phyloP scores from a whole-genome alignment of 2,113 vertebrate species.

The Calidris pygmaea region DNA sequence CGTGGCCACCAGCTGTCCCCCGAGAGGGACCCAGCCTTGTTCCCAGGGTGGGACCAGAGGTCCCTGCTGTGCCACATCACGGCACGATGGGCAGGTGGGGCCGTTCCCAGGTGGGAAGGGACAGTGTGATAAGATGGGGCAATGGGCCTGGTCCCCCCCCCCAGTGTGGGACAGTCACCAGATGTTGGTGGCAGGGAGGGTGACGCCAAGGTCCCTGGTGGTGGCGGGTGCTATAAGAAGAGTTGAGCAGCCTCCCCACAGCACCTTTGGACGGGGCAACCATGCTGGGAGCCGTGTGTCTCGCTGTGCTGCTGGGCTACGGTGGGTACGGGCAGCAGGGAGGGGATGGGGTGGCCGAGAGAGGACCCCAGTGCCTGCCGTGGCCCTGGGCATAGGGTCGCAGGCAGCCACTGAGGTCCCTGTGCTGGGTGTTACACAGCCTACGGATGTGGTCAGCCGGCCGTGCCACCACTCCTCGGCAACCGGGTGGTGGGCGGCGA shows the following conservation, averaged over 20 bases:
- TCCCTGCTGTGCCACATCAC: neutral
- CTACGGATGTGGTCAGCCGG: slow-evolving; percentile 85
- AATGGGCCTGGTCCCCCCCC: rapidly evolving
- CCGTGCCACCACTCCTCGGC: slow-evolving; percentile 61
- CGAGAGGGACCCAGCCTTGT: too few relatives aligned
- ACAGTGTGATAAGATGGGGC: neutral
- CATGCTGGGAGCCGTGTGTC: slow-evolving; percentile 54
- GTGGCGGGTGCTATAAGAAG: neutral
- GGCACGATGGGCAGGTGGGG: neutral
- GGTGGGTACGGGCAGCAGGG: neutral
- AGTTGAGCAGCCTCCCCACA: rapidly evolving
- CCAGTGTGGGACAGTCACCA: neutral
- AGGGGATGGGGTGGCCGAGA: rapidly evolving
- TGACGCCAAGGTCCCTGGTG: neutral
- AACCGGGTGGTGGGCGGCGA: slow-evolving; percentile 87
- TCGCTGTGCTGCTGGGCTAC: slow-evolving; percentile 53
- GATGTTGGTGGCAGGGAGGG: rapidly evolving
- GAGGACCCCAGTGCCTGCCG: rapidly evolving
- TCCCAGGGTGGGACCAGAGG: rapidly evolving
- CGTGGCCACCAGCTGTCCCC: rapidly evolving
- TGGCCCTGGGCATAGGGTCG: neutral
- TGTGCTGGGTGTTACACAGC: slow-evolving; percentile 49
- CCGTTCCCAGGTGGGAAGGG: rapidly evolving
- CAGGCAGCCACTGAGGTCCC: neutral
- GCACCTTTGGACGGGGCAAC: rapidly evolving